Evolutionary conservation across 2,797 vertebrate genomes (phyloP).

Genomic region (Gadopsis bispinosus): DNA sequence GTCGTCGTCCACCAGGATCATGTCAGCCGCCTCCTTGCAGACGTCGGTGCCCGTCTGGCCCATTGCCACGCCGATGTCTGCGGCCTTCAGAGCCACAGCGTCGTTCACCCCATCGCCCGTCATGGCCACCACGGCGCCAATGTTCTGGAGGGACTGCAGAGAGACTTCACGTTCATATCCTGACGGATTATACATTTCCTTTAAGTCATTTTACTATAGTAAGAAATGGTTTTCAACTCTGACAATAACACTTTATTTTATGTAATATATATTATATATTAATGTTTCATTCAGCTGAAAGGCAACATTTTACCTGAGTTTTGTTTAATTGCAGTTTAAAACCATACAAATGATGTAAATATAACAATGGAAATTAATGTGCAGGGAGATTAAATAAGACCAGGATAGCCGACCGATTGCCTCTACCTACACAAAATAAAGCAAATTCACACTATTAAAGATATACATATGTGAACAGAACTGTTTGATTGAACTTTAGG

Average conservation of each 20-base stretch:
- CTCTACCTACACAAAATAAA: too few species aligned
- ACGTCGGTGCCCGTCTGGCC: conserved; percentile 96
- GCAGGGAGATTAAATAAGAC: too few species aligned
- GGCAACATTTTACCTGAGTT: not conserved
- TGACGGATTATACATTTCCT: too few species aligned
- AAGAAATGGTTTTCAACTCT: not conserved
- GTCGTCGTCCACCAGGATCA: conserved; percentile 99
- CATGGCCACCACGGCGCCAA: conserved; percentile 96
- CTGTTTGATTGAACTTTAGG: too few species aligned
- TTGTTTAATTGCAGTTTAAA: not conserved
- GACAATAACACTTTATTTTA: too few species aligned
- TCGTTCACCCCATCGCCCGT: conserved; percentile 98
- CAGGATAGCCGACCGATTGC: not conserved
- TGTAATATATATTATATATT: too few species aligned
- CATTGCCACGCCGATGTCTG: conserved; percentile 98
- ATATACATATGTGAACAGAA: too few species aligned
- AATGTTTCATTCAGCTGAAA: not conserved
- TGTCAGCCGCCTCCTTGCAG: conserved; percentile 98
- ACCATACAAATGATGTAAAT: not conserved
- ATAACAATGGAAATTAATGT: not conserved
- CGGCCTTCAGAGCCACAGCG: conserved; percentile 95
- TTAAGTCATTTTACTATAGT: not conserved
- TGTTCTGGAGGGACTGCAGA: conserved; percentile 92
- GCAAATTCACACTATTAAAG: too few species aligned
- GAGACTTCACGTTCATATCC: not conserved